Percentiles rank a stretch among this genome's conserved stretches.
Conservation (phyloP, 2,797 vertebrate genomes). For the Leuciscus waleckii region DNA sequence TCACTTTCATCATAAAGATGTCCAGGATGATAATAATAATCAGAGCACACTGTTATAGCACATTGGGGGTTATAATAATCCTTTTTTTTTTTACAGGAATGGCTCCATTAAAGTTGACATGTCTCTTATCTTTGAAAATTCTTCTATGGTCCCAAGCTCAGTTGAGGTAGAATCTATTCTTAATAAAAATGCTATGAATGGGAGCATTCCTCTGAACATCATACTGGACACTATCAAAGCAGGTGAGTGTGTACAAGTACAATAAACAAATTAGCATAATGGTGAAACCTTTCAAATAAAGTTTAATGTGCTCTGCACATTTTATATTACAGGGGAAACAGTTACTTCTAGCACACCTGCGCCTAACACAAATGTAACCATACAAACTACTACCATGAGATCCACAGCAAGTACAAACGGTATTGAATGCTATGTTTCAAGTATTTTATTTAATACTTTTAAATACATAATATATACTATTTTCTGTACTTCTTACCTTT, state of each 20-base stretch:
- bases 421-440: background rate
- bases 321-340: slow-evolving; percentile 6
- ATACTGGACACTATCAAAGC: slow-evolving; percentile 11
- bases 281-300: background rate
- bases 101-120: slow-evolving; percentile 29
- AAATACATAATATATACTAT: background rate
- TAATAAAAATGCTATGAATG: too few relatives aligned
- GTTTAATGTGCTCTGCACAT: background rate
- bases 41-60: background rate
- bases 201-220: background rate
- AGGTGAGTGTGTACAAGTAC: slow-evolving; percentile 10
- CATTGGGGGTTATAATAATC: background rate
- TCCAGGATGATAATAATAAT: background rate
- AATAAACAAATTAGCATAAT: background rate
- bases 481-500: background rate
- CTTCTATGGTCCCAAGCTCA: background rate
- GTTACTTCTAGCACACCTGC: background rate
- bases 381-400: background rate
- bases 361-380: background rate
- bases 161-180: background rate
- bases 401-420: background rate
- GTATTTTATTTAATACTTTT: background rate
- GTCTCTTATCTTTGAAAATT: slow-evolving; percentile 25
- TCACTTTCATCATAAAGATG: background rate
- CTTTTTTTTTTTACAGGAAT: background rate